A percentile compares a stretch with the other conserved stretches of the same genome.
These are phyloP conservation scores for Oophaga sylvatica DNA, from an alignment of 2,797 vertebrate genomes.

Conservation along the genomic window DNA sequence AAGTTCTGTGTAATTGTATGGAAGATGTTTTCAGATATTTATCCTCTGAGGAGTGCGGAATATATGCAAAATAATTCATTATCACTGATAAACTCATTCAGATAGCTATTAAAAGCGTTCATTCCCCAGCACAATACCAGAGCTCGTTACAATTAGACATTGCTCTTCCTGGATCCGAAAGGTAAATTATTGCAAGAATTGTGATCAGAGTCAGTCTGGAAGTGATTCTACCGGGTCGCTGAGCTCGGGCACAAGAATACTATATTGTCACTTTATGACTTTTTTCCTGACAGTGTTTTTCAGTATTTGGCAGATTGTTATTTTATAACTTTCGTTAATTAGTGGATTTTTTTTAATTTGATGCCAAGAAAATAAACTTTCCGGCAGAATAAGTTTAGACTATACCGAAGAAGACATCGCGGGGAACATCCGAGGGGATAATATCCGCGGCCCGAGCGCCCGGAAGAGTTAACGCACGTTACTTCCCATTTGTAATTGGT, in stretches of 20 bases:
- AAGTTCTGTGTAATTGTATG: not conserved
- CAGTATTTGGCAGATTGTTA: no score
- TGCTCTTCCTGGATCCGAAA: not conserved
- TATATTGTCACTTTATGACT: no score
- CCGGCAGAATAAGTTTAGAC: not conserved
- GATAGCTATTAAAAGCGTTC: constrained; percentile 15
- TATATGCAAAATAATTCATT: constrained; percentile 49
- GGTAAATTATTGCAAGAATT: not conserved
- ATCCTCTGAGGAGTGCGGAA: not conserved
- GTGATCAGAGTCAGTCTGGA: not conserved
- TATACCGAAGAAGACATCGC: not conserved
- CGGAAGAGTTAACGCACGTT: not conserved
- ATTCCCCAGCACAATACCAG: not conserved
- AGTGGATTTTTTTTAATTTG: not conserved
- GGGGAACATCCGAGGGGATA: not conserved
- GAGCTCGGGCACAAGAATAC: no score
- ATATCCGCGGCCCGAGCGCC: not conserved
- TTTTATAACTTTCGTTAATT: not conserved
- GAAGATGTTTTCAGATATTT: constrained; percentile 1
- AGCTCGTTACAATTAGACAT: not conserved
- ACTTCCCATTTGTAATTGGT: constrained; percentile 38
- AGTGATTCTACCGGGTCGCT: not conserved
- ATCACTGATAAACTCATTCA: constrained; percentile 14
- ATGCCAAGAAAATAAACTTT: no score
- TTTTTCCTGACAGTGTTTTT: no score